These are phyloP conservation scores for Camelus bactrianus DNA, from an alignment of 2,113 vertebrate species.

Conservation along the genomic window DNA sequence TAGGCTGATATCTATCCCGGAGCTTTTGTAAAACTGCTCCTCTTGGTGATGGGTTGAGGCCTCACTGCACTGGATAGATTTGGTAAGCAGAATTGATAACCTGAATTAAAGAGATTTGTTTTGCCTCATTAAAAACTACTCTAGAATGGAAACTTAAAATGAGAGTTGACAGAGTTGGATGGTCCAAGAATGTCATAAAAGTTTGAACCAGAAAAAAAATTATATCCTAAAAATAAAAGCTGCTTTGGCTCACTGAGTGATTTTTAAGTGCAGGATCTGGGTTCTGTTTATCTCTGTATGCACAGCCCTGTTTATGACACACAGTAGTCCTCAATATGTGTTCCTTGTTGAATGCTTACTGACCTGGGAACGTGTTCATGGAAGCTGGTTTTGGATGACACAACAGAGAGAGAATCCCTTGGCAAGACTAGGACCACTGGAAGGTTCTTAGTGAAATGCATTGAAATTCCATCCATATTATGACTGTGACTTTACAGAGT, in stretches of 20 bases:
- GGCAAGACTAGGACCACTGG: background rate
- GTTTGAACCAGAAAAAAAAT: background rate
- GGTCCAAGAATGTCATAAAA: background rate
- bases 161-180: background rate
- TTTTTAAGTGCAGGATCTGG: background rate
- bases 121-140: background rate
- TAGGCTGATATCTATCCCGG: background rate
- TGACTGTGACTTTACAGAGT: background rate
- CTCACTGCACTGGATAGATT: background rate
- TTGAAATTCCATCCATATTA: background rate
- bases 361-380: background rate
- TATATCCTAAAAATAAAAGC: background rate
- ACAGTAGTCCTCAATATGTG: background rate
- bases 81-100: background rate
- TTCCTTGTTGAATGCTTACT: background rate
- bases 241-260: background rate
- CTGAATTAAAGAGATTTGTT: constrained; percentile 1
- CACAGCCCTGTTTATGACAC: background rate
- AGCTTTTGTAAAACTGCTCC: background rate
- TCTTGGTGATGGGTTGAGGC: background rate
- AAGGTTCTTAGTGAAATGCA: background rate
- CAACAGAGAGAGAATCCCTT: background rate
- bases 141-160: background rate
- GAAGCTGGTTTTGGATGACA: background rate
- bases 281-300: background rate